Evolutionary conservation across 2,113 vertebrate species (phyloP), one percentile per base, ranked within the genome.

Genomic region (Lota lota): DNA sequence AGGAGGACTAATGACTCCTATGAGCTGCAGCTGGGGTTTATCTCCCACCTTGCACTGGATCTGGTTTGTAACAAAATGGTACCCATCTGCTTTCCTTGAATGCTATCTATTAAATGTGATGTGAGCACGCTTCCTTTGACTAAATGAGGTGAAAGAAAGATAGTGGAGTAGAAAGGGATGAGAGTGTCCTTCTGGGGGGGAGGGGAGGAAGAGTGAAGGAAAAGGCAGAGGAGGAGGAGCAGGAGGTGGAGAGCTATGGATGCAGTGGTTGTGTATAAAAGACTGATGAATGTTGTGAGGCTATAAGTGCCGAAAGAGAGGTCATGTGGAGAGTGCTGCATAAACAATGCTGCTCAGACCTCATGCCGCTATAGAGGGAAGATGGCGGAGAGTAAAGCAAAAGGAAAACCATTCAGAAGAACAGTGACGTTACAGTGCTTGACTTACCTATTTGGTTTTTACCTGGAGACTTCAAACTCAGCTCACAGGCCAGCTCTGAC

Each of bases 401-500:
- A n/a, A 64, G 62, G 62, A 20, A 17, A 3, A 50, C 3, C 6
- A 18, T 56, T 56, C 11, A 56, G 53, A 33, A 33, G 28, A 33
- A 33, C 28, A 33, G 28, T 6, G 7, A 33, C 28, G 28, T 56
- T 56, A 19, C 19, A 22, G 51, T 53, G 54, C 57, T 63, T 0
- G 19, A 75, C 89, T 71, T 84, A 93, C 93, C 91, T 77, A 86
- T 82, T 80, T 90, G 86, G 66, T 70, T 90, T 64, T 77, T 87
- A 67, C 90, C 90, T 40, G 83, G 84, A 63, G 89, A 86, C 73
- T 88, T 90, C 73, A 87, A 63, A 24, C 86, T 87, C 72, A 92
- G 64, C 58, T 93, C 93, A 36, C 75, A 85, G 2, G 92, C 92
- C 76, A 93, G 73, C 68, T 93, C 93, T 93, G 83, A 63, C 79